Evolutionary conservation across 2,113 vertebrate species (phyloP).

Genomic region (Acanthochromis polyacanthus): DNA sequence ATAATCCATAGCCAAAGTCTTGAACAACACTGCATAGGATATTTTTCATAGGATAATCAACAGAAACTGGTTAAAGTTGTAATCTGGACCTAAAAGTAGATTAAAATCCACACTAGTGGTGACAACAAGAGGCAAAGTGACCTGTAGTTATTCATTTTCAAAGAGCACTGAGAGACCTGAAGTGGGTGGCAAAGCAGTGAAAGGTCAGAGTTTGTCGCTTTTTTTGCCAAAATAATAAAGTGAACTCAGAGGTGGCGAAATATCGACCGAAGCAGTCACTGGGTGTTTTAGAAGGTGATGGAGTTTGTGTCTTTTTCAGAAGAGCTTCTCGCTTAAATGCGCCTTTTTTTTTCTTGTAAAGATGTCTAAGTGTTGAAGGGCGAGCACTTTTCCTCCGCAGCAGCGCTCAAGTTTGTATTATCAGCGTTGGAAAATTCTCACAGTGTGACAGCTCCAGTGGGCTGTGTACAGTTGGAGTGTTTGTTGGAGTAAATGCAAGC

Average conservation of each 20-base stretch:
- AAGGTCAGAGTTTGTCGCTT: background rate
- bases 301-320: background rate
- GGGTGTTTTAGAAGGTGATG: background rate
- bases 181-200: background rate
- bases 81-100: background rate
- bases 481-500: background rate
- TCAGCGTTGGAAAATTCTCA: background rate
- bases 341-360: background rate
- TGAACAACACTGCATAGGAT: too few species aligned
- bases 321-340: background rate
- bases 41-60: too few species aligned
- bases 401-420: background rate
- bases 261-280: background rate
- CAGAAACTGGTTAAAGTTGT: too few species aligned
- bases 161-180: background rate
- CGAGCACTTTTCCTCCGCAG: background rate
- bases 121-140: too few species aligned
- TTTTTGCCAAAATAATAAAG: background rate
- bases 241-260: background rate
- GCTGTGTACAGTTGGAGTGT: background rate
- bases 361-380: background rate
- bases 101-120: background rate
- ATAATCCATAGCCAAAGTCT: background rate
- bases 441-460: background rate
- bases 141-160: too few species aligned